Evolutionary conservation across 1,140 invertebrate genomes (phyloP), one percentile per base, ranked within the genome.

Genomic region (Drosophila miranda): DNA sequence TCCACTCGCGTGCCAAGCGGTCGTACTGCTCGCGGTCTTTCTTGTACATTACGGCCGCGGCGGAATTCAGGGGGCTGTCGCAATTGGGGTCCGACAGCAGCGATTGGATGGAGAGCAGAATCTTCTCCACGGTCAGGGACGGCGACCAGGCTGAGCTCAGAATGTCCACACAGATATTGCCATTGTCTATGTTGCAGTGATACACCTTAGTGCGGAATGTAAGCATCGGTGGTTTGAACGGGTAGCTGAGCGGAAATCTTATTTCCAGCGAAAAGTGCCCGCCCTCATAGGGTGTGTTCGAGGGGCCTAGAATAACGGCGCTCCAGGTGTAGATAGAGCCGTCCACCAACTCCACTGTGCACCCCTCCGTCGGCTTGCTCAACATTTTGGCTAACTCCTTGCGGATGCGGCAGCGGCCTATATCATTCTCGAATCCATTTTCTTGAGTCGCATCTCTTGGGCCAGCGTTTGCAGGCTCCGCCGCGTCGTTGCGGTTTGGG

Each of bases 41-140:
- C 93, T 99, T 98, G 97, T 98, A 99, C 74, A 98, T 93, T 92
- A 99, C 97, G 52, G 98, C 98, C 68, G 99, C 97, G 92, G 98
- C 97, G 92, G 98, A 98, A 48, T 96, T 97, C 80, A 99, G 92
- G 23, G 98, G 98, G 93, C 99, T 98, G 91, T 99, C 98, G 13
- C 98, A 98, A 93, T 99, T 99, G n/a, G 98, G 98, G 62, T 97
- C 98, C 89, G 97, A 98, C 57, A 99, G 92, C 69, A 99, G 93
- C 73, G 98, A 98, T 92, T 99, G 98, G 93, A 99, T 99, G 16
- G 97, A 98, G 58, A 99, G 92, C 57, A 99, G 93, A 62, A 99
- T 97, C 62, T 98, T 99, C 89, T 98, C 95, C 84, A 99, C 99
- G 93, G 99, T 98, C 78, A 99, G 93, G 16, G 98, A 98, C 49